Percentiles rank a stretch among this genome's conserved stretches.
Evolutionary conservation across 2,888 invertebrate genomes (phyloP).

Genomic region (Cheiracanthium punctorium): DNA sequence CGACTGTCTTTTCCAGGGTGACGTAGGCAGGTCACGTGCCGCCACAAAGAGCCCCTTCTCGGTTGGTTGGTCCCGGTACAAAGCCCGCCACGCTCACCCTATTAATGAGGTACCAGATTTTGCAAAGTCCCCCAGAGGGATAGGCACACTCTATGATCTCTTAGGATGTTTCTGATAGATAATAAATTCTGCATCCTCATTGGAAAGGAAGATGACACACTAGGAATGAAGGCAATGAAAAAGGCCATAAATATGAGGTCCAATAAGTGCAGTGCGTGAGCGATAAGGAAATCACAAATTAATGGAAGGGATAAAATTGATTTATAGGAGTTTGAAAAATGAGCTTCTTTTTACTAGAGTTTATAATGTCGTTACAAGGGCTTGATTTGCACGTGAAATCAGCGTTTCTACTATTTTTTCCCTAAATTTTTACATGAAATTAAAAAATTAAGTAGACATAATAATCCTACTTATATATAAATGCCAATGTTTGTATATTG

Average conservation of each 20-base stretch:
- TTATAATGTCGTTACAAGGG: too few species aligned
- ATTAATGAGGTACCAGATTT: conserved; percentile 60
- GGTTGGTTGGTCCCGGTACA: conserved; percentile 20
- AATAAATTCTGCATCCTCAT: background rate
- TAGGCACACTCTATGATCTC: background rate
- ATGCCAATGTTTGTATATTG: too few species aligned
- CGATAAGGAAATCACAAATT: too few species aligned
- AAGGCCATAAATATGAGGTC: background rate
- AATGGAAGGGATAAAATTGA: too few species aligned
- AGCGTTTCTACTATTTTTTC: too few species aligned
- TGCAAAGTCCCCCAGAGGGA: conserved; percentile 1
- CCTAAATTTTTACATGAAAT: too few species aligned
- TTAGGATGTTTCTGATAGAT: background rate
- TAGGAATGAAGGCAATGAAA: background rate
- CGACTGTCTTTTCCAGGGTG: conserved; percentile 31
- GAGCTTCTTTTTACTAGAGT: too few species aligned
- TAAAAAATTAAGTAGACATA: too few species aligned
- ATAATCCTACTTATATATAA: too few species aligned
- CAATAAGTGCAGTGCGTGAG: too few species aligned
- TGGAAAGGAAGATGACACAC: background rate
- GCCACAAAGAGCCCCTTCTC: conserved; percentile 35
- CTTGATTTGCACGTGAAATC: too few species aligned
- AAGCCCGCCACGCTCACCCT: conserved; percentile 10
- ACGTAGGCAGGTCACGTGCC: conserved; percentile 59
- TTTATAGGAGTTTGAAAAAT: too few species aligned